Conservation (phyloP, 2,797 vertebrate species). For the Anabacerthia variegaticeps region DNA sequence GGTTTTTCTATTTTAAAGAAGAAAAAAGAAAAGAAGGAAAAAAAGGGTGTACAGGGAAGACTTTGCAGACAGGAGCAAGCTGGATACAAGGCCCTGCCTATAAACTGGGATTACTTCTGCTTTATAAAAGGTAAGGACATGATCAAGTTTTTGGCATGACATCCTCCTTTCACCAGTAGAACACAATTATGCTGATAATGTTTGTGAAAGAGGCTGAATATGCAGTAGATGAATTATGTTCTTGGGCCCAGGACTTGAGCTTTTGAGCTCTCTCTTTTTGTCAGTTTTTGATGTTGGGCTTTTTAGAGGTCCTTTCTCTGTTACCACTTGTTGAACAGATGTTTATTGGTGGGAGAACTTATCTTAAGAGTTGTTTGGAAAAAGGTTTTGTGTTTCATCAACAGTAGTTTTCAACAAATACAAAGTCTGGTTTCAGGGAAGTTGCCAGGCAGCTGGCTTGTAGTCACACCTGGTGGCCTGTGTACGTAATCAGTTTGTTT, state of each 20-base stretch:
- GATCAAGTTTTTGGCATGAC: background rate
- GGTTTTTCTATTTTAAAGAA: background rate
- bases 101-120: background rate
- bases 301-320: background rate
- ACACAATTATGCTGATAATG: background rate
- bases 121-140: background rate
- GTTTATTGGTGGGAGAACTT: background rate
- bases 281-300: background rate
- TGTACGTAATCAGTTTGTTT: background rate
- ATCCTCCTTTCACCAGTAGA: background rate
- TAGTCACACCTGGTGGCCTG: background rate
- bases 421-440: background rate
- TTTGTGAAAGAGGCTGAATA: background rate
- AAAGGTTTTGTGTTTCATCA: background rate
- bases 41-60: background rate
- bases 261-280: background rate
- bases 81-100: background rate
- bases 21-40: background rate
- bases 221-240: background rate
- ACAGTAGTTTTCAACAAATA: background rate
- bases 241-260: background rate
- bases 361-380: background rate
- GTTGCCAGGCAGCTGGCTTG: background rate
- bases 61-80: background rate
- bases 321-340: fast-evolving